Evolutionary conservation across 2,797 vertebrate genomes (phyloP).

Genomic region (Octomys mimax): DNA sequence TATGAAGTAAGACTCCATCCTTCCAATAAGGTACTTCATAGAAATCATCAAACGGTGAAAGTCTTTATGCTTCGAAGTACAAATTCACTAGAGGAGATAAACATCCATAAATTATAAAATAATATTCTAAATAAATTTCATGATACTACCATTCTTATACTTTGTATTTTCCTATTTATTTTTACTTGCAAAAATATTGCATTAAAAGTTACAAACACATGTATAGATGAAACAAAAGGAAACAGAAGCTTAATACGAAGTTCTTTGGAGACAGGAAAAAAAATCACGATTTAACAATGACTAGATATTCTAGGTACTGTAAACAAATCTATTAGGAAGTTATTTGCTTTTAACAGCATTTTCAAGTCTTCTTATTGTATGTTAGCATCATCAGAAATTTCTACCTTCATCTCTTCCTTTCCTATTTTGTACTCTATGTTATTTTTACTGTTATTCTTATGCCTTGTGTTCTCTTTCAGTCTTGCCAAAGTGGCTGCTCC

Average conservation of each 20-base stretch:
- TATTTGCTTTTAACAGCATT: conserved; percentile 55
- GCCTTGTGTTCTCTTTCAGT: not conserved
- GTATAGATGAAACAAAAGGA: conserved; percentile 27
- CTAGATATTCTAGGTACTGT: conserved; percentile 58
- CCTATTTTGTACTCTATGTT: not conserved
- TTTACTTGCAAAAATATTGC: conserved; percentile 59
- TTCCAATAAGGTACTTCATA: not conserved
- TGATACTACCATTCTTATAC: not conserved
- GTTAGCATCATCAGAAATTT: conserved; percentile 65
- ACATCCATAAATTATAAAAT: conserved; percentile 19
- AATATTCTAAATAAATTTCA: not conserved
- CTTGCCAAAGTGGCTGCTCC: not conserved
- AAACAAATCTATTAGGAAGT: conserved; percentile 72
- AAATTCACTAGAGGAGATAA: conserved; percentile 11
- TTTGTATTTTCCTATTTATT: conserved; percentile 35
- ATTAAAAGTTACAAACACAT: conserved; percentile 40
- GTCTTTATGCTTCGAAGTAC: not conserved
- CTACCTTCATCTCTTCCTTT: conserved; percentile 41
- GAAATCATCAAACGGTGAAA: not conserved
- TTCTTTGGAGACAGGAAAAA: conserved; percentile 49
- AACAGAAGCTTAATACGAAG: conserved; percentile 41
- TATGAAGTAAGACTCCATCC: not conserved
- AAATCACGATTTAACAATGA: conserved; percentile 61
- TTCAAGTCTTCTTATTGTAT: conserved; percentile 65
- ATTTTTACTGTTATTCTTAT: conserved; percentile 35